Percentiles rank a stretch among this genome's conserved stretches.
phyloP scores from a whole-genome alignment of 2,797 vertebrate genomes.

The Linurgus olivaceus region DNA sequence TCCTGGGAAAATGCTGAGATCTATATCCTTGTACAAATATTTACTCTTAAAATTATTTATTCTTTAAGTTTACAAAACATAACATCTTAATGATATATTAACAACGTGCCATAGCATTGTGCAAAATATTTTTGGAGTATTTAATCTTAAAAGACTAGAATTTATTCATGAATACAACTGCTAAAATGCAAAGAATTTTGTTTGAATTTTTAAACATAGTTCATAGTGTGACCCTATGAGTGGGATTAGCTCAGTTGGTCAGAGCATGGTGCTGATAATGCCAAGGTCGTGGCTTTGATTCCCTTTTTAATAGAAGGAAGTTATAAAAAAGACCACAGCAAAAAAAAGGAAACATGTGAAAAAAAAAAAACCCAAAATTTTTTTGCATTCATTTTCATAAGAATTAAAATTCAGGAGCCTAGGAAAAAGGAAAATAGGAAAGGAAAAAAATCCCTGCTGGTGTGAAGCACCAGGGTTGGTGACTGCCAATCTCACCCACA shows the following conservation, averaged over 20 bases:
- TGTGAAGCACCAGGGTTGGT: background rate
- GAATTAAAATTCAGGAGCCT: background rate
- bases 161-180: background rate
- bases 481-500: background rate
- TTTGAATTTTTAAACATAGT: background rate
- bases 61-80: background rate
- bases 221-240: background rate
- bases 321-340: background rate
- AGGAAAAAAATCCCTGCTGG: rapidly evolving
- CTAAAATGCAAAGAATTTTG: background rate
- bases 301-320: background rate
- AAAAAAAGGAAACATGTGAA: background rate
- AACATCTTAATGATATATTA: background rate
- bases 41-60: background rate
- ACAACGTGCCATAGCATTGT: background rate
- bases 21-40: background rate
- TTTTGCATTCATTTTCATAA: background rate
- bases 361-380: rapidly evolving
- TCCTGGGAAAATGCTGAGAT: background rate
- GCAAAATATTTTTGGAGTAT: background rate
- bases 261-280: background rate
- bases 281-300: background rate
- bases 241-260: background rate
- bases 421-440: rapidly evolving
- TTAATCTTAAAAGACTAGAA: background rate